These are phyloP conservation scores for Siphlonurus alternatus DNA, from an alignment of 2,888 invertebrate genomes.

Conservation along the genomic window DNA sequence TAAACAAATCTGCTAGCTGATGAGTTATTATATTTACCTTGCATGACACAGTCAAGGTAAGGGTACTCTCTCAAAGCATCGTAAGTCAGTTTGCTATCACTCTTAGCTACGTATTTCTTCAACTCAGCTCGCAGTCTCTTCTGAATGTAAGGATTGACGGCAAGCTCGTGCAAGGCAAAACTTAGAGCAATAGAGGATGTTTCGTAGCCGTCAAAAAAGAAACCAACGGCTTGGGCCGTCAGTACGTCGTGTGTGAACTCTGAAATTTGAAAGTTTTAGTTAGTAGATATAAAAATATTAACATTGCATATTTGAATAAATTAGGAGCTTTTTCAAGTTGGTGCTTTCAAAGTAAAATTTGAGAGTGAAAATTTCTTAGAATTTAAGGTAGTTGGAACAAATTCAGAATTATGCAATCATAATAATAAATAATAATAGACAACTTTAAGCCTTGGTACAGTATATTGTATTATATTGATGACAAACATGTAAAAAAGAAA, in stretches of 20 bases:
- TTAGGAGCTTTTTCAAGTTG: too few species aligned
- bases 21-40: slow-evolving; percentile 10
- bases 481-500: too few species aligned
- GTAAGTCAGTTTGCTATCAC: slow-evolving; percentile 16
- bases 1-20: too few species aligned
- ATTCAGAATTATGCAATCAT: too few species aligned
- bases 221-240: slow-evolving; percentile 17
- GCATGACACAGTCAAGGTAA: slow-evolving; percentile 18
- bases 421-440: too few species aligned
- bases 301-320: too few species aligned
- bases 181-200: slow-evolving; percentile 19
- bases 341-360: too few species aligned
- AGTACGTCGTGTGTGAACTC: slow-evolving; percentile 2
- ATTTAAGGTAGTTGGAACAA: too few species aligned
- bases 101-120: slow-evolving; percentile 13
- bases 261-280: not conserved
- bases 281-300: too few species aligned
- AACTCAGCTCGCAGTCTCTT: slow-evolving; percentile 17
- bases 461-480: too few species aligned
- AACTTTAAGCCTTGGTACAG: too few species aligned
- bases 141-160: slow-evolving; percentile 18
- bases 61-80: slow-evolving; percentile 18
- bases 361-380: too few species aligned
- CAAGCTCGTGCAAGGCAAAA: slow-evolving; percentile 17
- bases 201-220: slow-evolving; percentile 21